phyloP scores from a whole-genome alignment of 2,888 invertebrate species.

The Phaedon cochleariae region DNA sequence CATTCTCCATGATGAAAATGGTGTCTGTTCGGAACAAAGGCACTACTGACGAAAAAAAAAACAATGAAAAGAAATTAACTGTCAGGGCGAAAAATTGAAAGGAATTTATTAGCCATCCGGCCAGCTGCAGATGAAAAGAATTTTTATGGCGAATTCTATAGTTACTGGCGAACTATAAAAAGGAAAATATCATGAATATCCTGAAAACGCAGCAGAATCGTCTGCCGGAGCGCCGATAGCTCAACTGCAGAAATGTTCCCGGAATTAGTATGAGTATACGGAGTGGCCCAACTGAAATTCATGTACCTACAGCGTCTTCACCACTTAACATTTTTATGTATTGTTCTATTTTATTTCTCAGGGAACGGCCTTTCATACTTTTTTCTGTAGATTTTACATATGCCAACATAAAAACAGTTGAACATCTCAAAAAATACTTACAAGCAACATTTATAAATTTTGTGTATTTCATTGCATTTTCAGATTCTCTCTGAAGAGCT shows the following conservation, averaged over 20 bases:
- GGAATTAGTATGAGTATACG: not conserved
- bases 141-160: not conserved
- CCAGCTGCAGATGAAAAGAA: not conserved
- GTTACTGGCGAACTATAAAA: not conserved
- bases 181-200: not conserved
- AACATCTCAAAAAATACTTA: too few species aligned
- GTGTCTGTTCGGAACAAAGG: not conserved
- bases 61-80: not conserved
- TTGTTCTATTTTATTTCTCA: too few species aligned
- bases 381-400: too few species aligned
- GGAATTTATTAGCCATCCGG: not conserved
- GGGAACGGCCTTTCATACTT: too few species aligned
- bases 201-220: not conserved
- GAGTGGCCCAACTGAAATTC: not conserved
- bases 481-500: too few species aligned
- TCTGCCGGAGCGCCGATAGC: not conserved
- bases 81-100: not conserved
- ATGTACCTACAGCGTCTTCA: not conserved
- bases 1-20: too few species aligned
- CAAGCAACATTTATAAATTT: too few species aligned
- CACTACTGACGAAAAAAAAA: not conserved
- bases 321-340: too few species aligned
- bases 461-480: too few species aligned
- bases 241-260: not conserved
- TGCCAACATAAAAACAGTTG: too few species aligned